Percentiles rank a stretch among this genome's conserved stretches.
These are phyloP conservation scores for Acarapis woodi DNA, from an alignment of 1,140 invertebrate species.

Conservation along the genomic window DNA sequence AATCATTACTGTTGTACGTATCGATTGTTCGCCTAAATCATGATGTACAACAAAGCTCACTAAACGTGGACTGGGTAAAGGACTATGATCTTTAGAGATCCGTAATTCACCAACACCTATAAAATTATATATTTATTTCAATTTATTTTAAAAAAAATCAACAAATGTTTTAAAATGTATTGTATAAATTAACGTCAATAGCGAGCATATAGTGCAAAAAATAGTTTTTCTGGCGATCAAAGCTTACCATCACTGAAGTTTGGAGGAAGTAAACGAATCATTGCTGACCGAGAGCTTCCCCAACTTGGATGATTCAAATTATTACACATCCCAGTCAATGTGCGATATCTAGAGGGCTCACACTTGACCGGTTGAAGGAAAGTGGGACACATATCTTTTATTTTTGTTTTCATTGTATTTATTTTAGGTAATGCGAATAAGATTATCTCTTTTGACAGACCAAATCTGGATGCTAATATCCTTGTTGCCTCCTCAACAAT, in stretches of 20 bases:
- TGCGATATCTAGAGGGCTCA: conserved; percentile 19
- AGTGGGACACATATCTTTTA: conserved; percentile 55
- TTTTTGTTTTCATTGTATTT: conserved; percentile 59
- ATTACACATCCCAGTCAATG: conserved; percentile 68
- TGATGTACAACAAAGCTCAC: conserved; percentile 13
- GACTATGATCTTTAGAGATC: conserved; percentile 10
- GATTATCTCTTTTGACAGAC: conserved; percentile 49
- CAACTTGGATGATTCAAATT: conserved; percentile 66
- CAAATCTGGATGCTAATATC: conserved; percentile 51
- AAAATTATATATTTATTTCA: not conserved
- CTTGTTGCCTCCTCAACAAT: conserved; percentile 45
- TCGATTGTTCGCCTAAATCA: conserved; percentile 13
- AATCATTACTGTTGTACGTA: conserved; percentile 12
- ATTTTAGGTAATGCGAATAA: conserved; percentile 58
- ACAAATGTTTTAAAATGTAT: not conserved
- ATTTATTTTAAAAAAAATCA: not conserved
- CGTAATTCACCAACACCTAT: conserved; percentile 12
- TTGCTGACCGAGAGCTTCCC: conserved; percentile 55
- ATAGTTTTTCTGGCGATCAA: no score
- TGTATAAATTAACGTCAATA: not conserved
- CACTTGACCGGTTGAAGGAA: conserved; percentile 61
- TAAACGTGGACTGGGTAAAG: conserved; percentile 12
- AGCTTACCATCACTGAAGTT: conserved; percentile 21
- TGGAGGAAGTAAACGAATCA: conserved; percentile 19
- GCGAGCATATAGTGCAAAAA: not conserved